Base-by-base conservation (phyloP, 2,888 invertebrate genomes). In the Dorcus hopei region DNA sequence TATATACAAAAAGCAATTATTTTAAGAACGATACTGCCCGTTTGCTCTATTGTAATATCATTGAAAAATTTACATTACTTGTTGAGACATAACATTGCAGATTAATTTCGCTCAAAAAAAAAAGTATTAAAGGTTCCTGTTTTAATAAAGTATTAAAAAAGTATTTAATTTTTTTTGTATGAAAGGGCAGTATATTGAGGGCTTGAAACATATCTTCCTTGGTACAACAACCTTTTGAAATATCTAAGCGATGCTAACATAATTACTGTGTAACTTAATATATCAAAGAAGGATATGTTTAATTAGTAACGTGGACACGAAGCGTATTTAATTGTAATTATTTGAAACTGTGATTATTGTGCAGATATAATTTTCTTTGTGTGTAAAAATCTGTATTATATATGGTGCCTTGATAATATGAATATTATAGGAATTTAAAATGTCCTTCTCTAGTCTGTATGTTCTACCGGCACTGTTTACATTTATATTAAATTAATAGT, bases 371-470 rank as follows among this genome's bases (percentile, higher is more conserved):
- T 52, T 54, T 52, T 52, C 52, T 40, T 49, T 42, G 39, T 50
- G 54, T 51, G 52, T 59, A 52, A 55, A 54, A 58, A 45, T 54
- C 54, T 58, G 26, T 33, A 33, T 58, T 54, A 56, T 56, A 56
- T 52, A 56, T 59, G 59, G 59, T 59, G 59, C 59, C 59, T 59
- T 59, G 52, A 9, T 19, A 19, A 19, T 45, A 45, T 19, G 14
- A 41, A 45, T 9, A 45, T 19, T 23, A 45, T 56, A 56, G 59
- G 59, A 59, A 56, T 59, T 59, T 53, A 57, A 42, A 38, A 57
- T 26, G 52, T 38, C 55, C 52, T 43, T 59, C 56, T 59, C 59
- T 59, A 60, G 57, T 60, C 57, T 42, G 53, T 41, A 38, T 49
- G 55, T 49, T 38, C 38, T 55, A 41, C 41, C 33, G 55, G 55